Evolutionary conservation across 1,140 invertebrate species (phyloP).

Genomic region (Lordiphosa clarofinis): DNA sequence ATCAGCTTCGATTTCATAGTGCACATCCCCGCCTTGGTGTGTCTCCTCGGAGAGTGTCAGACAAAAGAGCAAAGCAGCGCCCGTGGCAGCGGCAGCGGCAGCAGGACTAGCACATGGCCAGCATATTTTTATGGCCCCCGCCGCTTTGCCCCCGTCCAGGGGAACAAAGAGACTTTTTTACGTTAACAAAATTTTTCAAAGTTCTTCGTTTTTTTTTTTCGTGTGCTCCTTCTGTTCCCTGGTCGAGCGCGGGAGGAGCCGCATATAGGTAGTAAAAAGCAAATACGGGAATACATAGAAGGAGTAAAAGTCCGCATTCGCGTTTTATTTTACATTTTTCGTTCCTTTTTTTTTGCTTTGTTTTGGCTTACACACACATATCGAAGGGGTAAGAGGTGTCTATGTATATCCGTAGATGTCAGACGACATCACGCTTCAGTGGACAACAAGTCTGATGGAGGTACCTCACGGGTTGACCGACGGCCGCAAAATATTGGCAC

Average conservation of each 20-base stretch:
- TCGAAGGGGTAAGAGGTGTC: constrained; percentile 19
- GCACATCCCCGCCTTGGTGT: too few relatives aligned
- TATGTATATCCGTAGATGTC: constrained; percentile 70
- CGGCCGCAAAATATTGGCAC: constrained; percentile 67
- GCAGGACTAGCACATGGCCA: constrained; percentile 16
- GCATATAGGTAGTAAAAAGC: constrained; percentile 42
- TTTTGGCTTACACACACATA: constrained; percentile 2
- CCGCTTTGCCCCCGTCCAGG: neutral
- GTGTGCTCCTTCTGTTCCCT: constrained; percentile 23
- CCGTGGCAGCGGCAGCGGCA: neutral
- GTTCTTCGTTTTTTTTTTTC: neutral
- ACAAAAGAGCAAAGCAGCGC: constrained; percentile 9
- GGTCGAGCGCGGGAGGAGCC: constrained; percentile 21
- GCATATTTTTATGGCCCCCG: constrained; percentile 48
- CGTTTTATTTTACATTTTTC: constrained; percentile 13
- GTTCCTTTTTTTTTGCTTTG: constrained; percentile 5
- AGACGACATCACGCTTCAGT: constrained; percentile 79
- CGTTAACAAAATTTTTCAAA: constrained; percentile 63
- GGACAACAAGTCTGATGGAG: constrained; percentile 46
- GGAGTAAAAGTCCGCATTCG: constrained; percentile 48
- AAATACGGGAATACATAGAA: constrained; percentile 54
- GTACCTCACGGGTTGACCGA: constrained; percentile 43
- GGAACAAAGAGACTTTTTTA: constrained; percentile 69
- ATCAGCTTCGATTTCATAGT: too few relatives aligned
- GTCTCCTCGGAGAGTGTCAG: neutral